These are phyloP conservation scores for Eretmochelys imbricata DNA, from an alignment of 2,113 vertebrate species.

Conservation along the genomic window DNA sequence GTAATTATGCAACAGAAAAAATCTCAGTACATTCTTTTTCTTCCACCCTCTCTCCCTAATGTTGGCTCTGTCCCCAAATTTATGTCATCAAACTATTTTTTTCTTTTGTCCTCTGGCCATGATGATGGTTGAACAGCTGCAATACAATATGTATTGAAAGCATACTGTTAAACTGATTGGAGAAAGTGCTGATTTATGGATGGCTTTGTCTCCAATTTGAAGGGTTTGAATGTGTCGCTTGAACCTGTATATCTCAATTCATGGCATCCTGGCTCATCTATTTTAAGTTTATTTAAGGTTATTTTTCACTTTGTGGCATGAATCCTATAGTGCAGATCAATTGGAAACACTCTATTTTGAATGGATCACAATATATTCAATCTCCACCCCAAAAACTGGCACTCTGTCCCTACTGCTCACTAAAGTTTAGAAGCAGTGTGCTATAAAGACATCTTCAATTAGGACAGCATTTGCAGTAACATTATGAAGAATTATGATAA, in stretches of 20 bases:
- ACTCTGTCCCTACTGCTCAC: background rate
- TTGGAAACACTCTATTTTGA: background rate
- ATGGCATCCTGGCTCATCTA: background rate
- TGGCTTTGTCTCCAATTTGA: slow-evolving; percentile 7
- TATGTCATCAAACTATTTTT: background rate
- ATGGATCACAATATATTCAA: background rate
- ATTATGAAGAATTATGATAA: background rate
- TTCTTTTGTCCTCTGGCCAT: accelerated
- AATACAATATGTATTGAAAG: slow-evolving; percentile 10
- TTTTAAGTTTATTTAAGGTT: slow-evolving; percentile 10
- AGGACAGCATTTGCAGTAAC: background rate
- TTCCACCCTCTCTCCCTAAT: background rate
- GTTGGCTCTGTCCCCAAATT: slow-evolving; percentile 31
- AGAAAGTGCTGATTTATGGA: slow-evolving; percentile 7
- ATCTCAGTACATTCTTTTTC: background rate
- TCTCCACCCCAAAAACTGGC: background rate
- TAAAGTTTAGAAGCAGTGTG: background rate
- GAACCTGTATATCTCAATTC: slow-evolving; percentile 4
- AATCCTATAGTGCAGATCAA: background rate
- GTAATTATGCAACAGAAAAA: background rate
- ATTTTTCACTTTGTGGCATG: slow-evolving; percentile 27
- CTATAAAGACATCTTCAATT: background rate
- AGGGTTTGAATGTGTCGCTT: background rate
- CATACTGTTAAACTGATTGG: background rate
- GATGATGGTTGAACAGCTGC: background rate